phyloP scores from a whole-genome alignment of 2,888 invertebrate species.

The Drosophila histrio region DNA sequence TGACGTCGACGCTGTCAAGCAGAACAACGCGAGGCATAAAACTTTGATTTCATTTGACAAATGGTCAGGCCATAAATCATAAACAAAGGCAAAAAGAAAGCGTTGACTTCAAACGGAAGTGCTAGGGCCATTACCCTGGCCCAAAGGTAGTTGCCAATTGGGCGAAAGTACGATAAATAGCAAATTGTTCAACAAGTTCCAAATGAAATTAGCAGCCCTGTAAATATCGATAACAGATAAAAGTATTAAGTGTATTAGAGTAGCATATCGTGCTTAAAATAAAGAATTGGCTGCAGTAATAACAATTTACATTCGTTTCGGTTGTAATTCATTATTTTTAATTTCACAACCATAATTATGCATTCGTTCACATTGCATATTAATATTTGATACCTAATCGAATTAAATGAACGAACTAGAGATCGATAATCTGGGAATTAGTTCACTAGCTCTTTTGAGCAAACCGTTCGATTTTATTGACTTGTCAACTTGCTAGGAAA shows the following conservation, averaged over 20 bases:
- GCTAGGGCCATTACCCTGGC: slow-evolving; percentile 33
- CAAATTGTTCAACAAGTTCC: not conserved
- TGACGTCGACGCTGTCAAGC: slow-evolving; percentile 32
- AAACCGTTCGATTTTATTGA: not conserved
- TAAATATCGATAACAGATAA: not conserved
- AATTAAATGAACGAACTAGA: not conserved
- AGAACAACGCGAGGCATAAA: slow-evolving; percentile 53
- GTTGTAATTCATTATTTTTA: not conserved
- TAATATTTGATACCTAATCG: not conserved
- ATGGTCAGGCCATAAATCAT: slow-evolving; percentile 58
- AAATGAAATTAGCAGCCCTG: not conserved
- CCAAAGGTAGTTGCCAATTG: slow-evolving; percentile 32
- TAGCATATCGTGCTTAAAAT: not conserved
- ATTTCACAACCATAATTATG: not conserved
- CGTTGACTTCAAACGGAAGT: slow-evolving; percentile 67
- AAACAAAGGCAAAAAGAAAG: slow-evolving; percentile 66
- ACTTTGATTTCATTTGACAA: slow-evolving; percentile 66
- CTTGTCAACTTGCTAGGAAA: not conserved
- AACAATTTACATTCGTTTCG: not conserved
- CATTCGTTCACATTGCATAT: not conserved
- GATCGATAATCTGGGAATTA: not conserved
- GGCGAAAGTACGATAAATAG: slow-evolving; percentile 65
- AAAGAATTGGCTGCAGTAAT: not conserved
- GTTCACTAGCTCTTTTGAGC: not conserved
- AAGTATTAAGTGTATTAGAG: too few species aligned